These are phyloP conservation scores for Epinotia nisella DNA, from an alignment of 2,888 invertebrate genomes.

Conservation along the genomic window DNA sequence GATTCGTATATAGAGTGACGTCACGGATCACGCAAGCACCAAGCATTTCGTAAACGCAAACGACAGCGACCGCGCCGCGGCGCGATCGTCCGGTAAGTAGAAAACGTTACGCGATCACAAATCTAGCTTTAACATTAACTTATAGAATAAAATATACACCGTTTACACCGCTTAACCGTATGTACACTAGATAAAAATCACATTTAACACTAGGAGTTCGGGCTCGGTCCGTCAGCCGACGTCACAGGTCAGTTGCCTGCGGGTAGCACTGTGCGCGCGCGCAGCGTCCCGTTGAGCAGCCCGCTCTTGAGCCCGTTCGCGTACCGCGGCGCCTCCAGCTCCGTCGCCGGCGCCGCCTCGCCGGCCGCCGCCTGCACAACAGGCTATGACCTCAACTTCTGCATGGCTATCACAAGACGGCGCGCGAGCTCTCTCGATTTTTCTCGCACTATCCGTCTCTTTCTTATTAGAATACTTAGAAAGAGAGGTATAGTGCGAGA, in stretches of 20 bases:
- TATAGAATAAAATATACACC: constrained; percentile 81
- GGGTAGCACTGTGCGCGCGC: constrained; percentile 75
- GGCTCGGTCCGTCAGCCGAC: constrained; percentile 51
- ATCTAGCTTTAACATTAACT: constrained; percentile 72
- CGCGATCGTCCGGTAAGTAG: constrained; percentile 68
- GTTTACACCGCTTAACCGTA: constrained; percentile 74
- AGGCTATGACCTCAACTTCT: too few relatives aligned
- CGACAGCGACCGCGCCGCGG: not conserved
- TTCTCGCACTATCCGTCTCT: too few relatives aligned
- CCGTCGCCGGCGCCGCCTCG: constrained; percentile 63
- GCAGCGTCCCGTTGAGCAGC: constrained; percentile 68
- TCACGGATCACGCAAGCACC: constrained; percentile 49
- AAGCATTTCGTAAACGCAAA: constrained; percentile 40
- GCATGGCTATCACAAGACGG: too few relatives aligned
- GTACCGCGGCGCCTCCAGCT: constrained; percentile 61
- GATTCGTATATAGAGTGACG: constrained; percentile 41
- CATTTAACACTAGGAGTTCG: constrained; percentile 68
- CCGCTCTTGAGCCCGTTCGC: constrained; percentile 60
- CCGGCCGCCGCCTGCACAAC: constrained; percentile 62
- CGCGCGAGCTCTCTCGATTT: too few relatives aligned
- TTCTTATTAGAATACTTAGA: too few relatives aligned
- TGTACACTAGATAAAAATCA: constrained; percentile 81
- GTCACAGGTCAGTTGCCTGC: constrained; percentile 76
- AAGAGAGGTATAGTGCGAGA: too few relatives aligned
- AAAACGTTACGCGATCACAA: constrained; percentile 83